These are phyloP conservation scores for Bombus affinis DNA, from an alignment of 1,140 invertebrate genomes.

Conservation along the genomic window DNA sequence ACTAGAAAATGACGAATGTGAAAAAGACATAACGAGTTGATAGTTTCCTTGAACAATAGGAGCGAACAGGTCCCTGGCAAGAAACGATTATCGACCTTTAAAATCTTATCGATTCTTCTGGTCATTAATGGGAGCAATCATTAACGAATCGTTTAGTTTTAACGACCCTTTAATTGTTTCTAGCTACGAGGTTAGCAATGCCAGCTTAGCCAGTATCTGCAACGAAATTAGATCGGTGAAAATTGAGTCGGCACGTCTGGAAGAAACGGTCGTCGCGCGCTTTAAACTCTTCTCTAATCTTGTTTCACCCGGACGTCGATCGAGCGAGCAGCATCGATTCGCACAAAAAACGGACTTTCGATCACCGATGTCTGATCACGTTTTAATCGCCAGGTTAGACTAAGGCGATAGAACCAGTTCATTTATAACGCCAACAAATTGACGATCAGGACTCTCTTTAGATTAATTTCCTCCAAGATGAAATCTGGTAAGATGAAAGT, in stretches of 20 bases:
- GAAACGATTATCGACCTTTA: neutral
- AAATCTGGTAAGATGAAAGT: neutral
- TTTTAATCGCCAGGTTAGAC: neutral
- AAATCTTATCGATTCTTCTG: constrained; percentile 13
- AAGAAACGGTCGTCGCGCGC: neutral
- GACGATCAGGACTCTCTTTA: neutral
- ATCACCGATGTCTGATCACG: too few relatives aligned
- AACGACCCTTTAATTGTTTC: constrained; percentile 34
- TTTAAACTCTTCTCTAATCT: neutral
- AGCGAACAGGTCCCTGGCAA: neutral
- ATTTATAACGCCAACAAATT: neutral
- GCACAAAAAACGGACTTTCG: too few relatives aligned
- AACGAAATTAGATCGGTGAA: neutral
- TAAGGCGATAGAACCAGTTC: too few relatives aligned
- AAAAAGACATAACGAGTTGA: neutral
- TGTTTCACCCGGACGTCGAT: constrained; percentile 5
- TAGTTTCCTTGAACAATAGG: neutral
- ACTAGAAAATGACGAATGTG: neutral
- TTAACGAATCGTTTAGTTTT: constrained; percentile 34
- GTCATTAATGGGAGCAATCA: neutral
- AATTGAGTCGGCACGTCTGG: neutral
- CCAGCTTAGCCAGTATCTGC: neutral
- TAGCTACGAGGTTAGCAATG: neutral
- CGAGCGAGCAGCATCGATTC: neutral
- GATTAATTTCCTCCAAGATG: neutral